phyloP scores from a whole-genome alignment of 2,113 vertebrate species.

The Neofelis nebulosa region DNA sequence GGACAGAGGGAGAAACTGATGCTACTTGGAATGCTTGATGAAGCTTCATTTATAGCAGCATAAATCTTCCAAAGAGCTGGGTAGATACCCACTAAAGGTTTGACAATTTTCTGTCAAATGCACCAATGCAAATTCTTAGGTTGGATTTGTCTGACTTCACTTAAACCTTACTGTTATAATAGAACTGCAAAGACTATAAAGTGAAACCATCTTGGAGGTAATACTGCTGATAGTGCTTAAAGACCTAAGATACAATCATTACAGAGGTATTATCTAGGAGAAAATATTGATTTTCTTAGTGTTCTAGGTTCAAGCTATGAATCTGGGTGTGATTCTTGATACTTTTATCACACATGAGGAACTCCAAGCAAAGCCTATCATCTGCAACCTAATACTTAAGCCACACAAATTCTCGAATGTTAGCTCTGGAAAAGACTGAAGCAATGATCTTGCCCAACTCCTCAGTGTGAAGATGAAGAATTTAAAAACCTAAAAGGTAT shows the following conservation, averaged over 20 bases:
- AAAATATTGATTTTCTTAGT: conserved; percentile 32
- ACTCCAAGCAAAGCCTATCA: background rate
- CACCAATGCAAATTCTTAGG: background rate
- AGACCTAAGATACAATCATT: background rate
- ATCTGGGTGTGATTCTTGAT: background rate
- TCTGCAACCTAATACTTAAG: background rate
- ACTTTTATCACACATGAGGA: background rate
- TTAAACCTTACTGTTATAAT: background rate
- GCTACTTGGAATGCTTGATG: background rate
- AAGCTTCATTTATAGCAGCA: background rate
- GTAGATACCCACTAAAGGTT: background rate
- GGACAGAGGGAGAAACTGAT: background rate
- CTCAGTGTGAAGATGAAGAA: background rate
- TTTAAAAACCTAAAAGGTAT: background rate
- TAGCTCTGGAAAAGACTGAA: background rate
- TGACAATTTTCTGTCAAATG: background rate
- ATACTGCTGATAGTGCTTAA: background rate
- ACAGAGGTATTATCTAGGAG: background rate
- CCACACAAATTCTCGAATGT: background rate
- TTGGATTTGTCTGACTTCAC: background rate
- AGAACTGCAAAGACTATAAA: background rate
- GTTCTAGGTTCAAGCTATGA: background rate
- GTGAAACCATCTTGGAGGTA: background rate
- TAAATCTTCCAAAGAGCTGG: background rate
- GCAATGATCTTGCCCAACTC: background rate